Percentiles rank a stretch among this genome's conserved stretches.
phyloP scores from a whole-genome alignment of 1,140 invertebrate genomes.

The Megathymus violae region DNA sequence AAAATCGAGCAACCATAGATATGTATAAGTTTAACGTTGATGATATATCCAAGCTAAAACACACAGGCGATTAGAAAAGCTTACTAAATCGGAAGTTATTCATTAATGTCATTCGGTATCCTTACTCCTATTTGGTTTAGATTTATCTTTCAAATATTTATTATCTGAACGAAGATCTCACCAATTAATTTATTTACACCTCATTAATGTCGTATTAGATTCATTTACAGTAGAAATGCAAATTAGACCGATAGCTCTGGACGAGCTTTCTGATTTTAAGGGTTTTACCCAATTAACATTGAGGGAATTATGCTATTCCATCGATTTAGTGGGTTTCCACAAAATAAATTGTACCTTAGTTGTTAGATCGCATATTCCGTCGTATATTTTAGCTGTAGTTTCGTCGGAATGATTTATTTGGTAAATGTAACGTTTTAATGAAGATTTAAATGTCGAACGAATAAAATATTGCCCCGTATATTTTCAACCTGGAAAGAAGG shows the following conservation, averaged over 20 bases:
- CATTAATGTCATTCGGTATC: slow-evolving; percentile 53
- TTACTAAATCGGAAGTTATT: slow-evolving; percentile 59
- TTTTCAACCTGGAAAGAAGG: slow-evolving; percentile 45
- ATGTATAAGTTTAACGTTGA: slow-evolving; percentile 18
- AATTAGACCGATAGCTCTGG: slow-evolving; percentile 59
- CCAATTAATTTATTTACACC: slow-evolving; percentile 77
- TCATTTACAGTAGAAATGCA: slow-evolving; percentile 78
- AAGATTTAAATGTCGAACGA: slow-evolving; percentile 55
- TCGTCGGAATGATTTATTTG: slow-evolving; percentile 52
- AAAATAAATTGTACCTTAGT: slow-evolving; percentile 66
- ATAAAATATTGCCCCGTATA: slow-evolving; percentile 65
- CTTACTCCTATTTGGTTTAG: slow-evolving; percentile 46
- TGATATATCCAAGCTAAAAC: slow-evolving; percentile 38
- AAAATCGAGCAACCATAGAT: not conserved
- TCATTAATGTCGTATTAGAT: slow-evolving; percentile 69
- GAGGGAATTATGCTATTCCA: slow-evolving; percentile 57
- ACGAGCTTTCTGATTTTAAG: slow-evolving; percentile 64
- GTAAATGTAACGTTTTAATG: slow-evolving; percentile 72
- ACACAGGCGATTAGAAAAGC: slow-evolving; percentile 36
- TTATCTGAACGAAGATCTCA: slow-evolving; percentile 67
- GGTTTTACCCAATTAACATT: slow-evolving; percentile 65
- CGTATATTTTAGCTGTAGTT: slow-evolving; percentile 65
- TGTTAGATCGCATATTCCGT: slow-evolving; percentile 51
- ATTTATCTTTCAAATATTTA: slow-evolving; percentile 64
- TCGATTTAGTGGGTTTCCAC: slow-evolving; percentile 53